These are phyloP conservation scores for Myopa tessellatipennis DNA, from an alignment of 2,888 invertebrate species.

Conservation along the genomic window DNA sequence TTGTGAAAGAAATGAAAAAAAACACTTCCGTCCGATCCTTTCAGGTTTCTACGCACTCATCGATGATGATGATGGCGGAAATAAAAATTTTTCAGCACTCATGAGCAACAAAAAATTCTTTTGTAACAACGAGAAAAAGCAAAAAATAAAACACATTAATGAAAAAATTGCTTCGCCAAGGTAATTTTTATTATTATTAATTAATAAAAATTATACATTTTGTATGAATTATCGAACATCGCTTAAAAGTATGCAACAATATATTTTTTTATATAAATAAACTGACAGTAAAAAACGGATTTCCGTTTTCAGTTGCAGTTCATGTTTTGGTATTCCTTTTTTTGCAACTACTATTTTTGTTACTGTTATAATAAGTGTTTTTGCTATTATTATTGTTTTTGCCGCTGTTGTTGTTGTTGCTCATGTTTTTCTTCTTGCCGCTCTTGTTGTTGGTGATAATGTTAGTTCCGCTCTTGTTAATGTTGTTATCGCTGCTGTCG, in stretches of 20 bases:
- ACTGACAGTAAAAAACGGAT: neutral
- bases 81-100: neutral
- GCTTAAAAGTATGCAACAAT: slow-evolving; percentile 35
- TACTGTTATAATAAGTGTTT: neutral
- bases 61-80: too few relatives aligned
- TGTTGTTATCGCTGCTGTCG: neutral
- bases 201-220: slow-evolving; percentile 44
- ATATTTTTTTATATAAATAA: slow-evolving; percentile 16
- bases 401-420: neutral
- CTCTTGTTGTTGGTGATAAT: neutral
- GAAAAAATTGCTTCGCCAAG: too few relatives aligned
- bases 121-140: neutral
- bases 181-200: slow-evolving; percentile 2
- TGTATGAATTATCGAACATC: slow-evolving; percentile 28
- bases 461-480: neutral
- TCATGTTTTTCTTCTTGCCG: neutral
- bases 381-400: neutral
- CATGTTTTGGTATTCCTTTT: neutral
- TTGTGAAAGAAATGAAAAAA: neutral
- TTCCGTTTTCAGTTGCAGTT: neutral
- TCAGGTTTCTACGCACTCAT: too few relatives aligned
- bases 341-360: slow-evolving; percentile 6
- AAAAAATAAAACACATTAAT: neutral
- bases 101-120: neutral
- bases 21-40: neutral